Evolutionary conservation across 1,140 invertebrate genomes (phyloP), one percentile per base, ranked within the genome.

Genomic region (Sipha flava): DNA sequence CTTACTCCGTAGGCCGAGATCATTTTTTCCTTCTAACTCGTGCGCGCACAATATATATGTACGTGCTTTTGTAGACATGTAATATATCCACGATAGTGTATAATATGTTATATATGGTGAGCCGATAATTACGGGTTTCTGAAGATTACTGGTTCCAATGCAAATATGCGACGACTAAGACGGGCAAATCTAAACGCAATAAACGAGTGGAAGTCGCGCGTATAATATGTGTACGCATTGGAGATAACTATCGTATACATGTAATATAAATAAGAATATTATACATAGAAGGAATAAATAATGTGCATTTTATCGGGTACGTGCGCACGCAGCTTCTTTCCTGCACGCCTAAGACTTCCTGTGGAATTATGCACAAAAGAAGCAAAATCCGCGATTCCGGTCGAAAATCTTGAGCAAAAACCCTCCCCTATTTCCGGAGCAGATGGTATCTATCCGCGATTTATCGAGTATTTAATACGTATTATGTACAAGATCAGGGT

Each of bases 61-160:
- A 16, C 66, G 5, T 26, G 16, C 31, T 18, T 14, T n/a, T 29
- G n/a, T 18, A 21, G 4, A 3, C 23, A 31, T 9, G 6, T 9
- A 16, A 26, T 47, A 31, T 72, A 47, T 72, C 9, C 16, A 21
- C 14, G 9, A 12, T 43, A 6, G 1, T 5, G 9, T 43, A 43
- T 43, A 43, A 43, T 43, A 43, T 43, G 9, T 9, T 9, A 54
- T 54, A 16, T 1, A 12, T 1, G 1, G 31, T 7, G 18, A 47
- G 34, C 40, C 14, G 29, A 54, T 73, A 73, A 73, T 73, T 54
- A 73, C 31, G 47, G 70, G 70, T 73, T 73, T 72, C 70, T 3
- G 31, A 49, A 31, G 70, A 54, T 54, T 73, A 47, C 29, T 52
- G 47, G 70, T 52, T 21, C 47, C 47, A 52, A 34, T 73, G 47